These are phyloP conservation scores for Phaonia tiefii DNA, from an alignment of 2,888 invertebrate species.

Conservation along the genomic window DNA sequence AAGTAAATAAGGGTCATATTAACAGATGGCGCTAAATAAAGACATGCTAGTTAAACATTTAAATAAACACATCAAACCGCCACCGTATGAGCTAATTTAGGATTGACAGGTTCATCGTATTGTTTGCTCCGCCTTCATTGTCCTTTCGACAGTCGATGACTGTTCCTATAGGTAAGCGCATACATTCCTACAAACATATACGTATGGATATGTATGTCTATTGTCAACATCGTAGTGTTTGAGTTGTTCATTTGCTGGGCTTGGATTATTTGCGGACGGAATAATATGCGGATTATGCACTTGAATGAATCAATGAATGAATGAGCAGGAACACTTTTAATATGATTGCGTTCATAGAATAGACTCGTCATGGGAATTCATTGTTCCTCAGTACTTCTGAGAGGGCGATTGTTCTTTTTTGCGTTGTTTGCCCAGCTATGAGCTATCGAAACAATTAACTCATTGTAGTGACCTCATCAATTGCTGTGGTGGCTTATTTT, in stretches of 20 bases:
- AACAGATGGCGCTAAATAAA: slow-evolving; percentile 32
- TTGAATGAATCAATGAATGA: slow-evolving; percentile 61
- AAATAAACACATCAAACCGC: slow-evolving; percentile 26
- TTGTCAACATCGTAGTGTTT: slow-evolving; percentile 9
- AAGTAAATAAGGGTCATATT: slow-evolving; percentile 37
- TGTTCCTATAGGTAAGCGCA: no score
- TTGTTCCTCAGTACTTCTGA: slow-evolving; percentile 45
- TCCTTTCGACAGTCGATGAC: slow-evolving; percentile 40
- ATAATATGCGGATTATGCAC: slow-evolving; percentile 66
- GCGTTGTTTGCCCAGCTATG: not conserved
- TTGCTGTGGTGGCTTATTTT: slow-evolving; percentile 70
- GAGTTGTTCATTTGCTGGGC: slow-evolving; percentile 46
- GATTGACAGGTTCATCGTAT: slow-evolving; percentile 63
- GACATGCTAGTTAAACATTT: slow-evolving; percentile 40
- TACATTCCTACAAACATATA: no score
- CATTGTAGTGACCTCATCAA: slow-evolving; percentile 29
- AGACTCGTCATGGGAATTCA: slow-evolving; percentile 63
- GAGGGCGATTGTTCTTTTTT: slow-evolving; percentile 12
- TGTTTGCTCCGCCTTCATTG: slow-evolving; percentile 56
- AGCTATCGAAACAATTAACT: slow-evolving; percentile 28
- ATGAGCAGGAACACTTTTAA: slow-evolving; percentile 49
- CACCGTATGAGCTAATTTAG: slow-evolving; percentile 41
- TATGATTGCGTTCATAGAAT: slow-evolving; percentile 36
- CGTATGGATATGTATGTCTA: slow-evolving; percentile 15
- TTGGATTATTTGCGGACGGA: slow-evolving; percentile 63